Evolutionary conservation across 30 jellyfish, hydroid and myxozoan species (phyloP).

Genomic region (Sanderia malayensis): DNA sequence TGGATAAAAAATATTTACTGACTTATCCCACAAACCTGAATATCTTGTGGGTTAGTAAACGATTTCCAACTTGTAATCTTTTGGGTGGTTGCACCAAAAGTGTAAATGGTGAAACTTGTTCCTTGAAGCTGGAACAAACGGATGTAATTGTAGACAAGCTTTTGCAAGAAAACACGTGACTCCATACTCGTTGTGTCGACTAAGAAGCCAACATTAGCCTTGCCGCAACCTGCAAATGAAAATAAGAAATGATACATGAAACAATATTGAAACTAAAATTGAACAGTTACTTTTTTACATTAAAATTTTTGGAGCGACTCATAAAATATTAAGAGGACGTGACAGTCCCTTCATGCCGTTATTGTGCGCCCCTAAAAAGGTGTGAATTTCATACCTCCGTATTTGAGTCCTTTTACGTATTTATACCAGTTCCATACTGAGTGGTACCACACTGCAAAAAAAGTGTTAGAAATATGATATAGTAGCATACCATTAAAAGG

Average conservation of each 20-base stretch:
- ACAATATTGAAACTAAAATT: no score
- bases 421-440: conserved; percentile 72
- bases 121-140: conserved; percentile 76
- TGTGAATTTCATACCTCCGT: conserved; percentile 74
- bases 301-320: no score
- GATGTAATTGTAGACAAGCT: conserved; percentile 56
- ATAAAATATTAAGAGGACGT: no score
- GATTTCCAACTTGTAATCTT: conserved; percentile 58
- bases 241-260: background rate
- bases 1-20: background rate
- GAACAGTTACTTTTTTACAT: no score
- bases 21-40: conserved; percentile 44
- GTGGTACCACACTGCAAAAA: conserved; percentile 57
- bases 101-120: conserved; percentile 48
- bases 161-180: conserved; percentile 47
- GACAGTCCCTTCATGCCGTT: no score
- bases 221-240: conserved; percentile 40
- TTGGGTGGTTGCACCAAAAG: conserved; percentile 54
- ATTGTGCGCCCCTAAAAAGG: no score
- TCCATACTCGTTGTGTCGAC: conserved; percentile 48
- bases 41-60: conserved; percentile 47
- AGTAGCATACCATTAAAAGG: no score
- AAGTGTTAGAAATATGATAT: no score
- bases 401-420: conserved; percentile 45
- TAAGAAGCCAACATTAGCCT: conserved; percentile 65